A percentile compares a stretch with the other conserved stretches of the same genome.
Evolutionary conservation across 2,797 vertebrate species (phyloP).

Genomic region (Pangasius macronema): DNA sequence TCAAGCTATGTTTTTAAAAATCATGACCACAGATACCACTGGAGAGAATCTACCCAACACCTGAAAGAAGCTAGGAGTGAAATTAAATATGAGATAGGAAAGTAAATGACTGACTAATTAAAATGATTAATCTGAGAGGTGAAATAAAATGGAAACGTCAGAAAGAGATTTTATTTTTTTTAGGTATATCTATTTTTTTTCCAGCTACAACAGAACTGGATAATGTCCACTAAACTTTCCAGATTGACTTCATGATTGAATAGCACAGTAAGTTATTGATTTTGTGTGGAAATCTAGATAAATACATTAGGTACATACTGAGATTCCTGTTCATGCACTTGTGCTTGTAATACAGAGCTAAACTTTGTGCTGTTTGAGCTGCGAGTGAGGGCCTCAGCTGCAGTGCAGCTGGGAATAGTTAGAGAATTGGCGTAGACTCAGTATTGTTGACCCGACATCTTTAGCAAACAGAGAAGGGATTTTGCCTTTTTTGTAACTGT

Average conservation of each 20-base stretch:
- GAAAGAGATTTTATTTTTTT: not conserved
- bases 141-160: not conserved
- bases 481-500: conserved; percentile 20
- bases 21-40: not conserved
- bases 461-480: conserved; percentile 38
- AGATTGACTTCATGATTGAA: not conserved
- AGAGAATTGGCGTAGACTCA: conserved; percentile 28
- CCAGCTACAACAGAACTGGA: not conserved
- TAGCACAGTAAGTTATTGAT: not conserved
- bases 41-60: not conserved
- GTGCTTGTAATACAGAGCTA: not conserved
- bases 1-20: not conserved
- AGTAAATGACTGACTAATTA: not conserved
- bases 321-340: not conserved
- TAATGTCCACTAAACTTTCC: not conserved
- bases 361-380: not conserved
- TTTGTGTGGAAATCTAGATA: no score
- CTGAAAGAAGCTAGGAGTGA: not conserved
- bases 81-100: not conserved
- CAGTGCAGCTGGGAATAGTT: conserved; percentile 19
- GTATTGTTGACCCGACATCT: conserved; percentile 21
- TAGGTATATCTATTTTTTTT: not conserved
- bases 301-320: not conserved
- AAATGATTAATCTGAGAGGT: not conserved
- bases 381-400: not conserved